Percentiles rank a stretch among this genome's conserved stretches.
Conservation (phyloP, 1,140 invertebrate species). For the Hesperophylax magnus region DNA sequence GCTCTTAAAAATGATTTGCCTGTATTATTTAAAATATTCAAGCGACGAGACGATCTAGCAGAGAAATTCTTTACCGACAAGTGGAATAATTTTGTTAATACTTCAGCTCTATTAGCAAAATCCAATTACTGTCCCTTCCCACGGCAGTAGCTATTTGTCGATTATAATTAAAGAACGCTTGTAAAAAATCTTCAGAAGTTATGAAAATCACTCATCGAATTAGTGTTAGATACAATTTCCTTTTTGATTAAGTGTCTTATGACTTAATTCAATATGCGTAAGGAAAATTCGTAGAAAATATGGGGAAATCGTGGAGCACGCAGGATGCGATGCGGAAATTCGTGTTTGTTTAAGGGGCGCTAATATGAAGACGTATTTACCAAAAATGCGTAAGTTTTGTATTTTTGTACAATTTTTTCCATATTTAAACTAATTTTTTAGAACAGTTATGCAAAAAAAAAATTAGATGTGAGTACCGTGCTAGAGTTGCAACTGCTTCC, state of each 20-base stretch:
- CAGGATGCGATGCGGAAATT: not conserved
- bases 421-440: too few species aligned
- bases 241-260: not conserved
- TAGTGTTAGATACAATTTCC: not conserved
- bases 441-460: too few species aligned
- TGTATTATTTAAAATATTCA: too few species aligned
- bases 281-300: not conserved
- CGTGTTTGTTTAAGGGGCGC: not conserved
- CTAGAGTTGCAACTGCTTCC: too few species aligned
- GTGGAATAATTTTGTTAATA: not conserved
- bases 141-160: not conserved
- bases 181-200: too few species aligned
- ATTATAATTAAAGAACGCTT: not conserved
- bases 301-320: not conserved
- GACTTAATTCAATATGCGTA: not conserved
- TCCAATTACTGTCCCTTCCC: not conserved
- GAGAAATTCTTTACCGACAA: not conserved
- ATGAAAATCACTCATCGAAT: too few species aligned
- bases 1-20: too few species aligned
- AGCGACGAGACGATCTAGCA: too few species aligned
- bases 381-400: too few species aligned
- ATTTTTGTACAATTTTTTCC: too few species aligned
- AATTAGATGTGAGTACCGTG: too few species aligned
- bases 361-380: not conserved
- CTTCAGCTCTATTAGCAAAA: slow-evolving; percentile 2